Conservation (phyloP, 1,140 invertebrate genomes). For the Belonocnema kinseyi region DNA sequence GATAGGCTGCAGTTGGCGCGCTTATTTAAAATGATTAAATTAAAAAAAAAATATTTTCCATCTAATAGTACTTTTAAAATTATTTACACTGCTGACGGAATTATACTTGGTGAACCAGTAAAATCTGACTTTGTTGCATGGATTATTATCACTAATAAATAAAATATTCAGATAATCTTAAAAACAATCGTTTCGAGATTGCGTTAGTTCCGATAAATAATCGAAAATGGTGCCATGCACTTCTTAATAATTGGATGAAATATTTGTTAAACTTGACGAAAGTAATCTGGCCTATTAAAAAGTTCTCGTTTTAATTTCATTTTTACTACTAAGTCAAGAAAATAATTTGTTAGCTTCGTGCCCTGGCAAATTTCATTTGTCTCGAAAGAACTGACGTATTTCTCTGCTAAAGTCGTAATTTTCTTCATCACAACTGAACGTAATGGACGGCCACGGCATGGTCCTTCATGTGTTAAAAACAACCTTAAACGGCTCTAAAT, state of each 20-base stretch:
- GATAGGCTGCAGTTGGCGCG: too few relatives aligned
- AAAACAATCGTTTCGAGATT: too few relatives aligned
- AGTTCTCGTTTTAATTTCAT: neutral
- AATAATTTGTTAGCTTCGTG: conserved; percentile 8
- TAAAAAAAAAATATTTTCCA: too few relatives aligned
- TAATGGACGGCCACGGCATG: conserved; percentile 17
- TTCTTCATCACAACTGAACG: conserved; percentile 29
- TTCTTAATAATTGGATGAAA: neutral
- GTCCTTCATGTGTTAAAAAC: conserved; percentile 27
- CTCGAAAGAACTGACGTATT: conserved; percentile 24
- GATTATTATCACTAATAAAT: too few relatives aligned
- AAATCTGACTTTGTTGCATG: too few relatives aligned
- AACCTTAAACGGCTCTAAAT: conserved; percentile 28
- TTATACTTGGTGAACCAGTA: too few relatives aligned
- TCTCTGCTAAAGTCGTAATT: conserved; percentile 14
- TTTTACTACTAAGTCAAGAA: neutral
- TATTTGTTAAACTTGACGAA: neutral
- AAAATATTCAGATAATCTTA: too few relatives aligned
- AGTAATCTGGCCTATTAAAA: neutral
- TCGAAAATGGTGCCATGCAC: too few relatives aligned
- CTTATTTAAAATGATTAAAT: too few relatives aligned
- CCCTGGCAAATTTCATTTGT: conserved; percentile 27
- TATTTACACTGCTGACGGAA: too few relatives aligned
- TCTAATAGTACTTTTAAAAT: too few relatives aligned
- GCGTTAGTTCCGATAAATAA: too few relatives aligned